Evolutionary conservation across 2,113 vertebrate genomes (phyloP).

Genomic region (Mellivora capensis): DNA sequence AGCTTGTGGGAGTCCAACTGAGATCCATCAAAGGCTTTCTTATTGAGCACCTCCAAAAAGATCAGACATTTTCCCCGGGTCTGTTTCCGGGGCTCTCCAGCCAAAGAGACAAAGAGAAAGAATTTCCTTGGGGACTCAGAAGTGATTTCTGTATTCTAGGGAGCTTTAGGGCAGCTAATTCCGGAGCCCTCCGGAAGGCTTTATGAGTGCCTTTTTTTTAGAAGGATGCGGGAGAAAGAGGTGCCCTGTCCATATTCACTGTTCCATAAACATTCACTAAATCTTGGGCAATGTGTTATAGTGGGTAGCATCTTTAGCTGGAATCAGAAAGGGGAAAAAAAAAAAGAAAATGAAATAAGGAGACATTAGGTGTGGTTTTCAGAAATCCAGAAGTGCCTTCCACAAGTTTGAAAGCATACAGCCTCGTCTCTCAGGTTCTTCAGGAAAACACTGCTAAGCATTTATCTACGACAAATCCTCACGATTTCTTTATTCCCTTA

Average conservation of each 20-base stretch:
- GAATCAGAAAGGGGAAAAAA: neutral
- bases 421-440: conserved; percentile 6
- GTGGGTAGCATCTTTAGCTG: neutral
- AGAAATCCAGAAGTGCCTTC: neutral
- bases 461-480: neutral
- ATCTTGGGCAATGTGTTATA: neutral
- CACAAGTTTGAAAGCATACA: neutral
- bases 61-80: neutral
- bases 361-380: neutral
- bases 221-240: neutral
- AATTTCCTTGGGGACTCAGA: neutral
- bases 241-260: neutral
- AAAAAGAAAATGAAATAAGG: neutral
- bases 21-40: neutral
- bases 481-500: neutral
- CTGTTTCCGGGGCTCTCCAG: neutral
- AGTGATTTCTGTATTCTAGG: neutral
- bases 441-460: neutral
- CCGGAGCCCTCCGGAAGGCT: neutral
- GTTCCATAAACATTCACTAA: neutral
- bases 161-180: neutral
- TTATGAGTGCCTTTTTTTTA: neutral
- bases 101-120: neutral
- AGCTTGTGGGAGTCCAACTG: neutral
- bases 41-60: neutral